Evolutionary conservation across 2,797 vertebrate species (phyloP), one percentile per base, ranked within the genome.

Genomic region (Acropternis orthonyx): DNA sequence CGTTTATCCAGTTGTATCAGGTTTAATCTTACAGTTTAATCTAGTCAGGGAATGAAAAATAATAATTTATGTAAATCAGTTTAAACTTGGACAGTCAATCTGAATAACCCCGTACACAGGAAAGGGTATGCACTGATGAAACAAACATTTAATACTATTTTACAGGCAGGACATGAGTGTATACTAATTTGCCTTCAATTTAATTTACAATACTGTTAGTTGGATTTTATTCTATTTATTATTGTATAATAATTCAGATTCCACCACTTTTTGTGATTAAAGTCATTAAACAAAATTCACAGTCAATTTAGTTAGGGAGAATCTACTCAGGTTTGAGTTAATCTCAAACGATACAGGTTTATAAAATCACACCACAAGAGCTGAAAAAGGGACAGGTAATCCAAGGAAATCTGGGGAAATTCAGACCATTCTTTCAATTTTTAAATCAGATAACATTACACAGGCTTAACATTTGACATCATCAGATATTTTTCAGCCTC

Each of bases 11-110:
- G 3, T 36, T 56, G 5, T 46, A 58, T 30, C 30, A 51, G 19
- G 6, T 77, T 88, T 83, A 85, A 72, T 71, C 46, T 74, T 88
- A 65, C 17, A 88, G 17, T 9, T 88, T 89, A 56, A 76, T 77
- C 37, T 54, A 72, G 69, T 34, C 20, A 85, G 72, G 30, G 56
- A 92, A 85, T 23, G 49, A 69, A 89, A 88, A 88, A 54, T 51
- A 96, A 91, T 92, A 91, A 95, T 79, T 73, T 88, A 82, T 65
- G 54, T 49, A 95, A 96, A 95, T 27, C 68, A 88, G 32, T 96
- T 95, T 94, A 95, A 83, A 68, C 10, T 87, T 78, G 87, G 80
- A 62, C 41, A 73, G 15, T 80, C 54, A 44, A 46, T 85, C 54
- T 52, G 62, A 95, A 89, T 69, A 88, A 79, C 23, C n/a, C 2